Conservation (phyloP, 2,888 invertebrate species). For the Biston stratarius region DNA sequence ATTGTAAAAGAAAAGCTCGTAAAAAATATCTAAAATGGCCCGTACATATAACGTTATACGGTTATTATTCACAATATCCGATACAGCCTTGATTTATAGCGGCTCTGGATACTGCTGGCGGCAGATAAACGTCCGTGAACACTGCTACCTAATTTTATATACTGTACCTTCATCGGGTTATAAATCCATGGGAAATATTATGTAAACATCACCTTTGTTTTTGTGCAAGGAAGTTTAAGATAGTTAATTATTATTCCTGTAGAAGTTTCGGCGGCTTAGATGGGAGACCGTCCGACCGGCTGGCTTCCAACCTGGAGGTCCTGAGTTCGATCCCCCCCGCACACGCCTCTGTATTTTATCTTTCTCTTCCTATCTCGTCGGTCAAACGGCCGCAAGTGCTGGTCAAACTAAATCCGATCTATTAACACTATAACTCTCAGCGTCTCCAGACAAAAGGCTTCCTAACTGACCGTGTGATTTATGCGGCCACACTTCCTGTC, state of each 20-base stretch:
- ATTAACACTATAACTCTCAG: not conserved
- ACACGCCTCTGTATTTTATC: too few relatives aligned
- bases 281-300: too few relatives aligned
- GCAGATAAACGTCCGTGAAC: conserved; percentile 18
- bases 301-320: too few relatives aligned
- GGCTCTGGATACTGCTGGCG: conserved; percentile 16
- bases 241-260: too few relatives aligned
- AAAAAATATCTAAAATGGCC: conserved; percentile 1
- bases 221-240: too few relatives aligned
- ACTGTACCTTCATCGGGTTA: not conserved
- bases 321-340: too few relatives aligned
- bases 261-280: too few relatives aligned
- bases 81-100: conserved; percentile 27
- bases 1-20: too few relatives aligned
- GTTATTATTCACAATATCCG: conserved; percentile 31
- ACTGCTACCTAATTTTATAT: conserved; percentile 7
- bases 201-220: too few relatives aligned
- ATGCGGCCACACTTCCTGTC: conserved; percentile 30
- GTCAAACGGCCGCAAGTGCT: too few relatives aligned
- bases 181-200: too few relatives aligned
- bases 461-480: conserved; percentile 30
- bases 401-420: not conserved
- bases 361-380: too few relatives aligned
- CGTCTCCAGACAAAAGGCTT: conserved; percentile 14
- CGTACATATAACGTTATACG: conserved; percentile 16